Percentiles rank a stretch among this genome's conserved stretches.
phyloP scores from a whole-genome alignment of 2,797 vertebrate genomes.

The Capromys pilorides region DNA sequence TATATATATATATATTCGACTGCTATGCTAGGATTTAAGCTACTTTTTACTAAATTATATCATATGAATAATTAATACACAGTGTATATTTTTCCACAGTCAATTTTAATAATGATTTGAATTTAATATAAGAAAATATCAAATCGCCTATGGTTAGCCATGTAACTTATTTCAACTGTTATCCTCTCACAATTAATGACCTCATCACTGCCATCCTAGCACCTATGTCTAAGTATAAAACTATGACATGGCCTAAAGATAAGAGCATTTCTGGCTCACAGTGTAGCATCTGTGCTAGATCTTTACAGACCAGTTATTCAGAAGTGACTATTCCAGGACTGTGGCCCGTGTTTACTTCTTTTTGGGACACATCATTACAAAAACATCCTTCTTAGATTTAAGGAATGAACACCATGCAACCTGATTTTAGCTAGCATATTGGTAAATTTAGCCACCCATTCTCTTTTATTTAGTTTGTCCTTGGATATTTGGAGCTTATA shows the following conservation, averaged over 20 bases:
- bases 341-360: neutral
- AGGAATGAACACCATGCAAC: neutral
- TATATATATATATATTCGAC: neutral
- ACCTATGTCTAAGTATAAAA: neutral
- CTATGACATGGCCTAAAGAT: neutral
- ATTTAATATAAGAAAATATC: neutral
- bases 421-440: neutral
- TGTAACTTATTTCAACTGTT: neutral
- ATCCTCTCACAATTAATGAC: neutral
- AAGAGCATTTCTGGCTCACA: neutral
- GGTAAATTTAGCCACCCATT: neutral
- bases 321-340: neutral
- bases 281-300: neutral
- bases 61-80: neutral
- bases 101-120: neutral
- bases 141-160: neutral
- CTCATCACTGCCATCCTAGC: neutral
- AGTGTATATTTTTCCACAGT: neutral
- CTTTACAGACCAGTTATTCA: neutral
- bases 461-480: neutral
- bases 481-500: neutral
- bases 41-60: neutral
- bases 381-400: neutral
- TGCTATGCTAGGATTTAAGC: neutral
- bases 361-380: neutral